Base-by-base conservation (phyloP, 2,888 invertebrate genomes). In the Pecten maximus region DNA sequence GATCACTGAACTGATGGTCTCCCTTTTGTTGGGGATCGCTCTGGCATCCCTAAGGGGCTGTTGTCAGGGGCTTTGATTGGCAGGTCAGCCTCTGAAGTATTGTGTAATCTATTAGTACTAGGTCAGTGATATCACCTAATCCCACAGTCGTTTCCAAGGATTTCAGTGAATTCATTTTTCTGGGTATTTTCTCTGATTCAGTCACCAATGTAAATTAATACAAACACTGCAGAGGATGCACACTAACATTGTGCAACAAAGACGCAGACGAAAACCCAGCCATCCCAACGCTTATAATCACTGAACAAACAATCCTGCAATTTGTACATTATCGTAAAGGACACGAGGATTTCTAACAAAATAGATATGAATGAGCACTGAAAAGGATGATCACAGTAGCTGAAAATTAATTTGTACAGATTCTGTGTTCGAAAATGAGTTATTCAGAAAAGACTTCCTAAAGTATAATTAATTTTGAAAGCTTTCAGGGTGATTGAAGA, bases 51-150 rank as follows among this genome's bases (percentile, higher is more conserved):
- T 35, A 28, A 35, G 74, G 74, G 74, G 0, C 74, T 74, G 74
- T 74, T 74, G 74, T 74, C 74, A 74, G 74, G 74, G 35, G 74
- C 74, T 74, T 74, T 74, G 74, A 74, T 74, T 74, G 74, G 74
- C 74, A 74, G 74, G 74, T 74, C 74, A 74, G 74, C 74, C 74
- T 12, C 74, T 35, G 74, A 74, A 74, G 74, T 74, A 74, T 74
- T 74, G 74, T 74, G 74, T 12, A 74, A 74, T 74, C 28, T 74
- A 74, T 74, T 74, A 35, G 74, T 74, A 74, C 35, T 35, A 74
- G 74, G 74, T 74, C 74, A 35, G 35, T 28, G 74, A 74, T 35
- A 35, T 74, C 74, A 74, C 74, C 28, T 60, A 23, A n/a, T 4
- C 74, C 74, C 74, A 74, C 28, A 74, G 35, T 28, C 35, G 35